Percentiles rank a stretch among this genome's conserved stretches.
Evolutionary conservation across 1,140 invertebrate genomes (phyloP).

Genomic region (Proctacanthus coquilletti): DNA sequence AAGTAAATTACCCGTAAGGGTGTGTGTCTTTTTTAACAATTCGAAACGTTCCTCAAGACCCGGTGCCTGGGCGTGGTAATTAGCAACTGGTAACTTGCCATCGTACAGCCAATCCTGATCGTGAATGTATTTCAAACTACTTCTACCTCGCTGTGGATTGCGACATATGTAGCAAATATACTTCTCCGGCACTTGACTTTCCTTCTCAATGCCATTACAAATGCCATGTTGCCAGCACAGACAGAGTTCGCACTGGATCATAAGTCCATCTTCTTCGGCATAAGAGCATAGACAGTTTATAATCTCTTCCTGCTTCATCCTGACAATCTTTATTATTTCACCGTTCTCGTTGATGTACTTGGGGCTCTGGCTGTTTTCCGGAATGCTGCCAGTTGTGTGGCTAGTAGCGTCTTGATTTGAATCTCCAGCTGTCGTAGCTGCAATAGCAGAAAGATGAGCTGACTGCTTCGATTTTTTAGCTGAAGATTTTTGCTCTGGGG

Average conservation of each 20-base stretch:
- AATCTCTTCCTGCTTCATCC: conserved; percentile 59
- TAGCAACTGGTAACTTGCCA: conserved; percentile 51
- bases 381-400: conserved; percentile 10
- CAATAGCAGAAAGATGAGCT: conserved; percentile 6
- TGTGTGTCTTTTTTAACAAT: conserved; percentile 48
- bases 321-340: conserved; percentile 46
- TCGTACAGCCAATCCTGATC: conserved; percentile 79
- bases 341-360: conserved; percentile 38
- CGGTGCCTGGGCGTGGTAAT: conserved; percentile 30
- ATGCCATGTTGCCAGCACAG: conserved; percentile 87
- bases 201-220: conserved; percentile 68
- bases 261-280: conserved; percentile 80
- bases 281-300: conserved; percentile 70
- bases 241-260: conserved; percentile 91
- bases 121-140: conserved; percentile 56
- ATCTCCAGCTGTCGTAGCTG: conserved; percentile 12
- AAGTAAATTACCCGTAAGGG: conserved; percentile 51
- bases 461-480: background rate
- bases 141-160: conserved; percentile 54
- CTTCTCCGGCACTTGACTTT: conserved; percentile 70
- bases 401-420: conserved; percentile 13
- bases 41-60: conserved; percentile 27
- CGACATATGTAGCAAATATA: conserved; percentile 80
- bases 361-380: conserved; percentile 7
- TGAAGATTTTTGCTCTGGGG: conserved; percentile 8